Base-by-base conservation (phyloP, 2,113 vertebrate species). In the Chloroceryle aenea region DNA sequence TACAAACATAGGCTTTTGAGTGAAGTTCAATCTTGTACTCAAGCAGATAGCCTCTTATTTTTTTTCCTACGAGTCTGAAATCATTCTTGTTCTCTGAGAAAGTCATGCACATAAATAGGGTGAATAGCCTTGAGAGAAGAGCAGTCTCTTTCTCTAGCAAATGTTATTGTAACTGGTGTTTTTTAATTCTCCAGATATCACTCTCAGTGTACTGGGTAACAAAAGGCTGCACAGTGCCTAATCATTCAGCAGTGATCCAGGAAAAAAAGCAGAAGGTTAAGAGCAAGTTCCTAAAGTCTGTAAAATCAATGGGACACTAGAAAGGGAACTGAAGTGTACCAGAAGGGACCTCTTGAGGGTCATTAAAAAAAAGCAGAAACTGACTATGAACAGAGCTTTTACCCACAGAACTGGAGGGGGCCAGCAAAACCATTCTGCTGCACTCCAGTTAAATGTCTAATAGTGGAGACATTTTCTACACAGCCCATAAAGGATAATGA, bases 401-500 rank as follows among this genome's bases (percentile, higher is more conserved):
- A 97, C 96, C 84, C 95, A 0, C 93, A 94, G 81, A 98, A 91
- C 97, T 97, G 95, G 97, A 98, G 96, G 96, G 95, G 93, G 95
- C 90, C 96, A 93, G 95, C 85, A 91, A 97, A 95, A 91, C 75
- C 90, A 96, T 97, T 97, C 97, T 97, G 77, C 82, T 92, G 66
- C 89, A 95, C 96, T 97, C 95, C 95, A 94, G 97, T 96, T 97
- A 97, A 97, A 97, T 94, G 96, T 97, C 92, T 98, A 95, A 97
- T 92, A 94, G 96, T 91, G 92, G 94, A 96, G 96, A 94, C 94
- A 64, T 97, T 98, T 98, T 97, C 93, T 97, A 82, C 90, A 96
- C 92, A 97, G 94, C 87, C 94, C 91, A 97, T 97, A 98, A 98
- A 97, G 96, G 97, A 95, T 97, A 98, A 98, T 97, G 96, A 97